These are phyloP conservation scores for Nomada hirtipes DNA, from an alignment of 2,888 invertebrate genomes.

Conservation along the genomic window DNA sequence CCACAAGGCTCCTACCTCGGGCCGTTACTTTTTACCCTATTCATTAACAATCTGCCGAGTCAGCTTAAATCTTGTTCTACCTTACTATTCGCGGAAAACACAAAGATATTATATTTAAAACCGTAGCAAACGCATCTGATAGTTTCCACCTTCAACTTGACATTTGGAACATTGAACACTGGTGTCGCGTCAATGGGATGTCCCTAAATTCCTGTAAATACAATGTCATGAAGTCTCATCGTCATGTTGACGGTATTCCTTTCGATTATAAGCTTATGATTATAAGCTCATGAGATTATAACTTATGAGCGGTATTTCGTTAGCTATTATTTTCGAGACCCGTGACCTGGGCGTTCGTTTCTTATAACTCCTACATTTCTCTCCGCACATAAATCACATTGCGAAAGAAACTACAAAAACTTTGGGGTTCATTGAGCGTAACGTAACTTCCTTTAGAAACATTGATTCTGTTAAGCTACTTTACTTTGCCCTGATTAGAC, in stretches of 20 bases:
- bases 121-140: background rate
- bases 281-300: too few relatives aligned
- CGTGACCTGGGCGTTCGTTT: background rate
- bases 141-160: background rate
- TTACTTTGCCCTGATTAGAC: background rate
- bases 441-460: background rate
- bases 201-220: background rate
- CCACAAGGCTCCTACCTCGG: background rate
- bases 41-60: background rate
- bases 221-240: background rate
- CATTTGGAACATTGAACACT: background rate
- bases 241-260: background rate
- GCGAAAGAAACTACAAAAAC: background rate
- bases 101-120: background rate
- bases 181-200: background rate
- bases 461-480: background rate
- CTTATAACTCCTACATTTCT: background rate
- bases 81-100: too few relatives aligned
- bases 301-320: background rate
- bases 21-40: background rate
- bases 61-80: background rate
- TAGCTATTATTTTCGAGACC: background rate
- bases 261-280: background rate
- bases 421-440: background rate
- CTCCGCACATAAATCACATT: background rate